phyloP scores from a whole-genome alignment of 2,113 vertebrate species.

The Muntiacus muntjak region DNA sequence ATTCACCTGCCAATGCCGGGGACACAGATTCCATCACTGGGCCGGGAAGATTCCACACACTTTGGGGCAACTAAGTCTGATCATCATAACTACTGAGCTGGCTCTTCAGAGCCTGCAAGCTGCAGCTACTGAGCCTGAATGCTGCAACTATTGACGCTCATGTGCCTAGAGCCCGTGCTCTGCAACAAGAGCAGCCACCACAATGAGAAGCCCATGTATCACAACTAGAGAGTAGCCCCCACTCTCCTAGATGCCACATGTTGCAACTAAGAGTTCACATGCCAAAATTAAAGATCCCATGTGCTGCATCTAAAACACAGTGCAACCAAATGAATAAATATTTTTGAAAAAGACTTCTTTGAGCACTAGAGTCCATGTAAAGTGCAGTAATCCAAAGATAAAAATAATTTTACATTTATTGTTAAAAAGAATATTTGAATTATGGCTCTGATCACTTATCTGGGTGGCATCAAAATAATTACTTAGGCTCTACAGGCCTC shows the following conservation, averaged over 20 bases:
- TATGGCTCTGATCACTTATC: neutral
- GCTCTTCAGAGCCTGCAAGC: neutral
- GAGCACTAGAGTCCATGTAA: neutral
- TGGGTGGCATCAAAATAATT: neutral
- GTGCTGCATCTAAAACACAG: neutral
- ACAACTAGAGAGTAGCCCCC: neutral
- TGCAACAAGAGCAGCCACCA: neutral
- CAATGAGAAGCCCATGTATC: neutral
- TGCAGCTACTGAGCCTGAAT: neutral
- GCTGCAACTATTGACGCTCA: neutral
- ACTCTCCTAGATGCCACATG: neutral
- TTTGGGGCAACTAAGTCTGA: neutral
- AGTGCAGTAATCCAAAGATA: neutral
- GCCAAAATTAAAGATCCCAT: neutral
- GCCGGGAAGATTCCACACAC: neutral
- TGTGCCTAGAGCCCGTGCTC: neutral
- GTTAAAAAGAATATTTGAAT: neutral
- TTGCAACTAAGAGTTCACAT: neutral
- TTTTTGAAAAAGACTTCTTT: neutral
- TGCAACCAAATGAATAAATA: neutral
- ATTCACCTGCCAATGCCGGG: neutral
- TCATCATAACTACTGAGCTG: neutral
- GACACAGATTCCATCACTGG: neutral
- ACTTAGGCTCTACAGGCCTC: neutral
- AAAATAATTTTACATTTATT: neutral